Base-by-base conservation (phyloP, 2,888 invertebrate genomes). In the Hermodice carunculata region DNA sequence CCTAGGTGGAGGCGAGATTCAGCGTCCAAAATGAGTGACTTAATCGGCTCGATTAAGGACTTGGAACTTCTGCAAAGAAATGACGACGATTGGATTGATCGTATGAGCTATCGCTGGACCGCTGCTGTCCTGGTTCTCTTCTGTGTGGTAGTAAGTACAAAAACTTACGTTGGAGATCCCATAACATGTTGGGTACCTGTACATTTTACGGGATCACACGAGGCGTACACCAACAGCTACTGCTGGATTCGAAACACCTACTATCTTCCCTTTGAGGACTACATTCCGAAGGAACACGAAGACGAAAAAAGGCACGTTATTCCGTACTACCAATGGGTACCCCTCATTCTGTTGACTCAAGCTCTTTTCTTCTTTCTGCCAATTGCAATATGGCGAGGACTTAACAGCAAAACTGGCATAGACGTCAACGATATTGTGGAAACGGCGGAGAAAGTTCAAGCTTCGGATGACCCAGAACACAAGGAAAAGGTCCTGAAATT, bases 321-420 rank as follows among this genome's bases (percentile, higher is more conserved):
- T 48, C 69, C 74, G 11, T 75, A 75, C 61, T 75, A 75, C 62
- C 75, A 75, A 57, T 75, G 75, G 75, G 68, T 75, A 19, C 73
- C 75, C 19, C 59, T 75, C 40, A 71, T 75, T 46, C 68, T 75
- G n/a, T 66, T 75, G n/a, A 28, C 71, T 11, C 69, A 67, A 43
- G 73, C 74, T 6, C 69, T 73, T 22, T 52, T 40, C 53, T 64
- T 65, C 34, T 40, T 42, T 32, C 29, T 48, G 4, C 58, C 58
- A 1, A 2, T 2, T 26, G 28, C 52, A 26, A 8, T 61, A n/a
- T 61, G 61, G 61, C 22, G 53, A 22, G 8, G 29, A 1, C 22
- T 61, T 4, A 61, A 61, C 22, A 37, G 37, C 40, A 11, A 24
- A 14, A 53, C 61, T 2, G 61, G 61, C 1, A 22, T 61, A 2